Base-by-base conservation (phyloP, 2,888 invertebrate genomes). In the Ceraclea dissimilis region DNA sequence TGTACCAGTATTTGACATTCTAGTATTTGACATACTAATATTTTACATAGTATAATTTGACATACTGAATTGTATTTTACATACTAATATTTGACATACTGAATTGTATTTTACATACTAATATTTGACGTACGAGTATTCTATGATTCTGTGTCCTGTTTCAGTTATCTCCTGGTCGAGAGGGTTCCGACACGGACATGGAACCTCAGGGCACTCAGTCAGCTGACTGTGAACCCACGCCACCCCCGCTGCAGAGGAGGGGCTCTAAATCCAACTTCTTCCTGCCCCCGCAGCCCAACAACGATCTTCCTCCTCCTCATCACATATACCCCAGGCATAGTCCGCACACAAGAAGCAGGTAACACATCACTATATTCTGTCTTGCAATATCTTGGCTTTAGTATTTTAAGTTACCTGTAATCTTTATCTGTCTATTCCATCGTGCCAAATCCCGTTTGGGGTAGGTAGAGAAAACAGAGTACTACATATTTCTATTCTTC, bases 171-270 rank as follows among this genome's bases (percentile, higher is more conserved):
- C 91, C 90, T 44, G 90, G 91, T 17, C 82, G 90, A 57, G 89
- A 89, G 67, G 86, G 84, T 61, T 84, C 85, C 43, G 92, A 93
- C 69, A 83, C 90, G 64, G 92, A 93, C 66, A 81, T 87, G 82
- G 92, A 91, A 63, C 90, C 90, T n/a, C 88, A 87, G 26, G 92
- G 91, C 50, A 91, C 91, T 51, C 93, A 93, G 75, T 90, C 90
- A 52, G 88, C 90, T 65, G 93, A 93, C 79, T 93, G 93, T 74
- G 93, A 93, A 73, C 92, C 93, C 8, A 93, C 93, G 64, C 93
- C 93, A 49, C 90, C 90, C 55, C 85, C 87, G 11, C 73, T 90
- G 63, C 90, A 91, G 73, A 81, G 93, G 65, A 67, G 77, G n/a
- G 91, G 91, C 66, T 92, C 92, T 57, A 88, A 86, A 66, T 88